Percentiles rank a stretch among this genome's conserved stretches.
phyloP scores from a whole-genome alignment of 2,888 invertebrate species.

The Pristionchus exspectatus region DNA sequence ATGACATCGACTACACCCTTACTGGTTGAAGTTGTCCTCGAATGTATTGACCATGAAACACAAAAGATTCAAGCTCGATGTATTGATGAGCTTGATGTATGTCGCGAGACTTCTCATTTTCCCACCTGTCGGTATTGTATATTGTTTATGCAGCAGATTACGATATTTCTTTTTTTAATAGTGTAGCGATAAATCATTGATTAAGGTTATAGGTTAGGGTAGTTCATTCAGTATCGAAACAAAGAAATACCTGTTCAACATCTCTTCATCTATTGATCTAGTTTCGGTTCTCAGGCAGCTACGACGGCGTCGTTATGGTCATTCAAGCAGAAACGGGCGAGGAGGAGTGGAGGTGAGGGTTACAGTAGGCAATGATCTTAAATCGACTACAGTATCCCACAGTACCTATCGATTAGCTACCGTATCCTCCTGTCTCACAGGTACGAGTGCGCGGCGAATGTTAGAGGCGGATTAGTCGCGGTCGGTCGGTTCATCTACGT shows the following conservation, averaged over 20 bases:
- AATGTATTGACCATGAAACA: too few relatives aligned
- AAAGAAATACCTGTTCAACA: neutral
- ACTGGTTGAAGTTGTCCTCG: too few relatives aligned
- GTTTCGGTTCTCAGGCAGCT: slow-evolving; percentile 28
- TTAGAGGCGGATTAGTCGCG: neutral
- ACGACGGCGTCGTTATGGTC: slow-evolving; percentile 25
- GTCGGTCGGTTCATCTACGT: neutral
- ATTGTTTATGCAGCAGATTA: too few relatives aligned
- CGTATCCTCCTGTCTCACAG: neutral
- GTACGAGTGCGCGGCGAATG: slow-evolving; percentile 4
- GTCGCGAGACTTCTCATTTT: too few relatives aligned
- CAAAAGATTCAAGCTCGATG: too few relatives aligned
- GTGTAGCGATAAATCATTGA: too few relatives aligned
- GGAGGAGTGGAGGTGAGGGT: slow-evolving; percentile 41
- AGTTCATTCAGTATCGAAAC: neutral
- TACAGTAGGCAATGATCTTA: neutral
- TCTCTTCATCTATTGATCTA: too few relatives aligned
- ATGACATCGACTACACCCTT: too few relatives aligned
- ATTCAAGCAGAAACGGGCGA: slow-evolving; percentile 28
- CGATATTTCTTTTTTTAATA: too few relatives aligned
- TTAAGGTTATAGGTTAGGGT: too few relatives aligned
- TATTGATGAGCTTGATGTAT: too few relatives aligned
- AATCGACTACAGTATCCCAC: neutral
- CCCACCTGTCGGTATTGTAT: too few relatives aligned
- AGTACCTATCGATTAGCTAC: neutral